phyloP scores from a whole-genome alignment of 2,113 vertebrate species.

The Gavia stellata region DNA sequence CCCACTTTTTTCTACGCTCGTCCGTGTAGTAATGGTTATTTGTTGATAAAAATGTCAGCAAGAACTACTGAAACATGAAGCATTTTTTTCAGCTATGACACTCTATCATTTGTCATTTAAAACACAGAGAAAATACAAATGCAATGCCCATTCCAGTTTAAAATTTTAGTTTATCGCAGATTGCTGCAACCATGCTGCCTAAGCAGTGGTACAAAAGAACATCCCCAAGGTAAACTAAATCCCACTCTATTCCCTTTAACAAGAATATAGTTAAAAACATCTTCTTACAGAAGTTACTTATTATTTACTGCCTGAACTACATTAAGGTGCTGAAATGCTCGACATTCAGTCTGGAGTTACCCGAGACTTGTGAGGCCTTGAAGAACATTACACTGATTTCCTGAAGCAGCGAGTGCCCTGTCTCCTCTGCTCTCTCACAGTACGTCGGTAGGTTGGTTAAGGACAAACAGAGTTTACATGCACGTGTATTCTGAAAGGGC shows the following conservation, averaged over 20 bases:
- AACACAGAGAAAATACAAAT: neutral
- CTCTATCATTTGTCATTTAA: neutral
- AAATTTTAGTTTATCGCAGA: neutral
- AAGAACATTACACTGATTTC: neutral
- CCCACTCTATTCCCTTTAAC: neutral
- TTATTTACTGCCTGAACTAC: slow-evolving; percentile 30
- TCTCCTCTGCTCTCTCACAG: neutral
- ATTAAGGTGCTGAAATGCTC: slow-evolving; percentile 21
- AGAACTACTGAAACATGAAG: neutral
- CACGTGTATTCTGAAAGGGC: neutral
- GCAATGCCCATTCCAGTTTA: neutral
- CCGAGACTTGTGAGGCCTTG: neutral
- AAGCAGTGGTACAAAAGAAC: neutral
- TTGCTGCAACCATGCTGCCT: neutral
- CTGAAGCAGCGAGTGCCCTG: neutral
- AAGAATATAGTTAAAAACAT: slow-evolving; percentile 38
- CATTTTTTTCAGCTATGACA: neutral
- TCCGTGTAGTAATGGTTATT: neutral
- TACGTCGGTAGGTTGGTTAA: neutral
- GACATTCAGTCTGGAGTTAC: neutral
- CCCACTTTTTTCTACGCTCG: neutral
- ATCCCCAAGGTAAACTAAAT: neutral
- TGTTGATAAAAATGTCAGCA: neutral
- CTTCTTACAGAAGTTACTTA: slow-evolving; percentile 40
- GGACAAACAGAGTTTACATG: neutral